phyloP scores from a whole-genome alignment of 2,888 invertebrate genomes.

The Athetis lepigone region DNA sequence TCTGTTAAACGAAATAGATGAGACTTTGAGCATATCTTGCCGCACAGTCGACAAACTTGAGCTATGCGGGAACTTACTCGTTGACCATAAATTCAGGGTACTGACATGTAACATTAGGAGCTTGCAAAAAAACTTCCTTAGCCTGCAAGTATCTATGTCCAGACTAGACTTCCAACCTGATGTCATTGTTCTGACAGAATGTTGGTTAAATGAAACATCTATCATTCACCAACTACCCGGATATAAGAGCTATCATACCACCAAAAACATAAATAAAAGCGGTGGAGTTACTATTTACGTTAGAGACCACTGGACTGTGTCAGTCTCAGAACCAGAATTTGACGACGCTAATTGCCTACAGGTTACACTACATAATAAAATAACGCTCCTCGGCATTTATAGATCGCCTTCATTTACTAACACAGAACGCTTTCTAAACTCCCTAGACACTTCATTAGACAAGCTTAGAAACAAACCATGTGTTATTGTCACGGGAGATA shows the following conservation, averaged over 20 bases:
- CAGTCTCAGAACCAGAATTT: too few relatives aligned
- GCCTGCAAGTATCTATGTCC: too few relatives aligned
- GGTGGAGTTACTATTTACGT: neutral
- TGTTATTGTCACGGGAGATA: neutral
- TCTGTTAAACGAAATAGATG: neutral
- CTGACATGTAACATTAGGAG: too few relatives aligned
- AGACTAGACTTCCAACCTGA: too few relatives aligned
- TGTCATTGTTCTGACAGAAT: too few relatives aligned
- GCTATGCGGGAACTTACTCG: neutral
- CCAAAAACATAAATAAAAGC: neutral
- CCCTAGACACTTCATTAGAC: neutral
- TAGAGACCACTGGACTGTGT: neutral
- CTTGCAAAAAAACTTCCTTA: too few relatives aligned
- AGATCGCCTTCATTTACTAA: too few relatives aligned
- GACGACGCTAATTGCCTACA: too few relatives aligned
- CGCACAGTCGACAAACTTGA: neutral
- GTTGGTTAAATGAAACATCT: neutral
- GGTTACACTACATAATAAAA: too few relatives aligned
- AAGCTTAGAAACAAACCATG: neutral
- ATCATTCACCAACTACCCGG: neutral
- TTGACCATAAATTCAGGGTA: neutral
- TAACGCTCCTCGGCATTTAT: too few relatives aligned
- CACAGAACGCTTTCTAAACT: too few relatives aligned
- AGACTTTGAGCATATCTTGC: slow-evolving; percentile 6
- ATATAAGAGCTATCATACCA: neutral